Conservation (phyloP, 2,113 vertebrate species). For the Melanostigma gelatinosum region DNA sequence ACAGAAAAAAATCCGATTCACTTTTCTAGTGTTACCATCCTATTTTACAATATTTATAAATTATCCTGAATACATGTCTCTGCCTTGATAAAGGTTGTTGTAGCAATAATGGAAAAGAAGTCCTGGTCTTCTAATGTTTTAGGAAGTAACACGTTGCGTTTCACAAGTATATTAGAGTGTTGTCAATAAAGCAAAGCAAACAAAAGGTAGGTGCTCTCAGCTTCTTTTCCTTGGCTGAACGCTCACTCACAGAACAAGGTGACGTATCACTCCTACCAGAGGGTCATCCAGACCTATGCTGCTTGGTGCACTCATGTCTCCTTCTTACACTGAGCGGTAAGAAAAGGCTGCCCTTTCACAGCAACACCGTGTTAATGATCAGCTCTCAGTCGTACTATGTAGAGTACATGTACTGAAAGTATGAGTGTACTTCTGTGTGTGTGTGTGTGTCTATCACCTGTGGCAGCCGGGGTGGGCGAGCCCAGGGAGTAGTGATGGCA, state of each 20-base stretch:
- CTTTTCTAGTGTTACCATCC: neutral
- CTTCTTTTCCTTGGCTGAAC: neutral
- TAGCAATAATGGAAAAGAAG: no score
- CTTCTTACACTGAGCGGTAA: neutral
- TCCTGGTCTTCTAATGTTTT: neutral
- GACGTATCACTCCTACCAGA: neutral
- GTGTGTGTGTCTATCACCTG: neutral
- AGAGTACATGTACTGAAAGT: neutral
- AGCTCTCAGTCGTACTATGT: neutral
- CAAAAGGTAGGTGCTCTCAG: neutral
- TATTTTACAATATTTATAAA: neutral
- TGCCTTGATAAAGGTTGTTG: neutral
- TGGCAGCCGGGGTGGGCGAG: no score
- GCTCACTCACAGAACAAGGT: neutral
- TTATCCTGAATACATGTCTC: no score
- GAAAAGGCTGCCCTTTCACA: constrained; percentile 7
- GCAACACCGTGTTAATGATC: constrained; percentile 48
- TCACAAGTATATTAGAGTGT: neutral
- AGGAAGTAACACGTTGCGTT: neutral
- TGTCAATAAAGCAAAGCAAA: neutral
- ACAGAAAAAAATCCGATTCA: neutral
- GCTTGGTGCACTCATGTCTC: neutral
- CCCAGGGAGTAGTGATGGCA: no score
- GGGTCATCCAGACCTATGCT: neutral
- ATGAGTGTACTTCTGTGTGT: neutral